Percentiles rank a stretch among this genome's conserved stretches.
phyloP scores from a whole-genome alignment of 2,113 vertebrate species.

The Macquaria australasica region DNA sequence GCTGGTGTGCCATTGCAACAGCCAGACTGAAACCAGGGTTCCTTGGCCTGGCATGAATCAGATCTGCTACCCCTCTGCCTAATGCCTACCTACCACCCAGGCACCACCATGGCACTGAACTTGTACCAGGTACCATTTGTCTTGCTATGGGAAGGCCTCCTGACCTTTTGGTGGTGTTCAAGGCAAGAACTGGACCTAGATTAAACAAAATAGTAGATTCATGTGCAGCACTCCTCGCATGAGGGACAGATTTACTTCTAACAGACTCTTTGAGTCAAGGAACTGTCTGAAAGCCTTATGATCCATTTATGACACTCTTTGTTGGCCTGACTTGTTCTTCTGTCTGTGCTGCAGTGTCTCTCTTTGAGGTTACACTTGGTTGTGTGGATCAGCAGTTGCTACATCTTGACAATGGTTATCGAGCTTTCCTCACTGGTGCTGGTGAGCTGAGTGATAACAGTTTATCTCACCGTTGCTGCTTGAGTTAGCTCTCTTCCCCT shows the following conservation, averaged over 20 bases:
- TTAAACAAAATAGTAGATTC: constrained; percentile 27
- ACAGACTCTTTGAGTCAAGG: constrained; percentile 9
- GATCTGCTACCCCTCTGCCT: constrained; percentile 58
- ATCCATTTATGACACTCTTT: constrained; percentile 9
- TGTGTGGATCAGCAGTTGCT: constrained; percentile 4
- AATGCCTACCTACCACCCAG: constrained; percentile 58
- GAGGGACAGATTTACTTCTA: constrained; percentile 11
- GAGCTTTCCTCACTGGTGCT: constrained; percentile 7
- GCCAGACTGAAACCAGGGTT: constrained; percentile 68
- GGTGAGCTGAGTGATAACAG: background rate
- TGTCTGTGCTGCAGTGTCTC: background rate
- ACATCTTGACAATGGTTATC: constrained; percentile 24
- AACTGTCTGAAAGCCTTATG: constrained; percentile 7
- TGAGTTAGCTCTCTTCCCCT: background rate
- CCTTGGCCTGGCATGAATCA: constrained; percentile 74
- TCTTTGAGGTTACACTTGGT: constrained; percentile 3
- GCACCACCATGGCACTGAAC: constrained; percentile 12
- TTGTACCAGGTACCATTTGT: constrained; percentile 35
- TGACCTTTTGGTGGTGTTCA: constrained; percentile 48
- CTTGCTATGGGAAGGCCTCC: constrained; percentile 25
- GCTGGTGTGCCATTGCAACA: constrained; percentile 73
- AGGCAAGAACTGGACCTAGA: constrained; percentile 22
- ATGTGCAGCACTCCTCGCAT: background rate
- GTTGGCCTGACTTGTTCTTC: constrained; percentile 7
- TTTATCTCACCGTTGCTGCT: constrained; percentile 23